Evolutionary conservation across 2,797 vertebrate species (phyloP).

Genomic region (Mus spretus): DNA sequence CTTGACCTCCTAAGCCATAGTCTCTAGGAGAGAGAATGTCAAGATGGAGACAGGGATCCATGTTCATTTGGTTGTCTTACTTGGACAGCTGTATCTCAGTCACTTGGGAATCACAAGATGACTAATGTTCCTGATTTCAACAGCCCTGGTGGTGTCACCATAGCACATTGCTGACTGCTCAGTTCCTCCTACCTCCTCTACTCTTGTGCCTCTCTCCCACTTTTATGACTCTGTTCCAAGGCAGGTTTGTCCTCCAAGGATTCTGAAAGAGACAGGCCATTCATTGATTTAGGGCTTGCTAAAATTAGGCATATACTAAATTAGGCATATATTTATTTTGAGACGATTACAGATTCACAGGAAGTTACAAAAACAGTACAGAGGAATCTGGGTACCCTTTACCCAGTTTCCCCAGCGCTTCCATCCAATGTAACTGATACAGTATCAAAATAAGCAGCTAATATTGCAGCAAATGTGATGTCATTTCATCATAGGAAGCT

Average conservation of each 20-base stretch:
- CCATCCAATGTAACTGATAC: neutral
- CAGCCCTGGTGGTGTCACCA: neutral
- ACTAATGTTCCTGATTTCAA: neutral
- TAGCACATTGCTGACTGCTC: neutral
- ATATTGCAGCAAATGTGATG: neutral
- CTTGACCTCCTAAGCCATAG: neutral
- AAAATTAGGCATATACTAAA: constrained; percentile 24
- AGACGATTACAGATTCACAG: neutral
- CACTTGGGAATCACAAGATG: neutral
- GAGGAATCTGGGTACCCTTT: neutral
- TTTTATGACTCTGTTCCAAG: neutral
- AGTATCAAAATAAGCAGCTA: neutral
- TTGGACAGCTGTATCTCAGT: neutral
- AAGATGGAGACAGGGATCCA: neutral
- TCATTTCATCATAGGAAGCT: neutral
- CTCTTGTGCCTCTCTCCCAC: neutral
- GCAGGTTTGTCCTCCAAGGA: neutral
- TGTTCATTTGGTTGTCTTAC: neutral
- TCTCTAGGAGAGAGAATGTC: neutral
- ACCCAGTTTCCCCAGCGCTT: neutral
- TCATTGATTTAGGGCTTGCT: constrained; percentile 4
- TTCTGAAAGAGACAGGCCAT: neutral
- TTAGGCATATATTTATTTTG: constrained; percentile 18
- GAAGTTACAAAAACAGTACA: constrained; percentile 59
- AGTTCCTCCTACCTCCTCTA: too few species aligned